phyloP scores from a whole-genome alignment of 2,797 vertebrate species.

The Coranthus polyacanthus region DNA sequence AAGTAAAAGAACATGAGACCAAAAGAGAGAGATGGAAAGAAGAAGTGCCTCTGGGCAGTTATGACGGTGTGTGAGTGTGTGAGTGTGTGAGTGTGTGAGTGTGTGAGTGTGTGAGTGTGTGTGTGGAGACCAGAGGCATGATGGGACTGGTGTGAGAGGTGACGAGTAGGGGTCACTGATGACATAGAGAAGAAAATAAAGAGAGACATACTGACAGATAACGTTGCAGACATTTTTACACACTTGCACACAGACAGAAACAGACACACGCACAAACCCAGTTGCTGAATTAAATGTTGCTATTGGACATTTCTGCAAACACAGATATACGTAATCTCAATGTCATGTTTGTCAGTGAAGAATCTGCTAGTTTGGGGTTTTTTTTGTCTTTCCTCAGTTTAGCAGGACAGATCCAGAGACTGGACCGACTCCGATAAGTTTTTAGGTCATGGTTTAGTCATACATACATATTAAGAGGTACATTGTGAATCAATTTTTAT shows the following conservation, averaged over 20 bases:
- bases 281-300: too few species aligned
- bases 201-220: constrained; percentile 39
- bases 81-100: background rate
- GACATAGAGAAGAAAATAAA: constrained; percentile 41
- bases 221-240: background rate
- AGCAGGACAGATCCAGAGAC: too few species aligned
- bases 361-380: too few species aligned
- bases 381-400: too few species aligned
- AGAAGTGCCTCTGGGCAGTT: constrained; percentile 37
- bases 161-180: constrained; percentile 39
- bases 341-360: too few species aligned
- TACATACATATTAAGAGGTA: too few species aligned
- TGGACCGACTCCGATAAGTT: too few species aligned
- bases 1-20: constrained; percentile 30
- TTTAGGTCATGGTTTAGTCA: too few species aligned
- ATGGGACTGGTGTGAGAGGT: constrained; percentile 57
- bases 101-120: constrained; percentile 5
- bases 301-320: too few species aligned
- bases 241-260: constrained; percentile 2
- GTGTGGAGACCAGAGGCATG: constrained; percentile 11
- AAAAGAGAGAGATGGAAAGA: constrained; percentile 44
- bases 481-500: too few species aligned
- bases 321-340: too few species aligned
- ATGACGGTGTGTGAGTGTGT: constrained; percentile 14
- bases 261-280: background rate